Conservation (phyloP, 2,113 vertebrate species). For the Daubentonia madagascariensis region DNA sequence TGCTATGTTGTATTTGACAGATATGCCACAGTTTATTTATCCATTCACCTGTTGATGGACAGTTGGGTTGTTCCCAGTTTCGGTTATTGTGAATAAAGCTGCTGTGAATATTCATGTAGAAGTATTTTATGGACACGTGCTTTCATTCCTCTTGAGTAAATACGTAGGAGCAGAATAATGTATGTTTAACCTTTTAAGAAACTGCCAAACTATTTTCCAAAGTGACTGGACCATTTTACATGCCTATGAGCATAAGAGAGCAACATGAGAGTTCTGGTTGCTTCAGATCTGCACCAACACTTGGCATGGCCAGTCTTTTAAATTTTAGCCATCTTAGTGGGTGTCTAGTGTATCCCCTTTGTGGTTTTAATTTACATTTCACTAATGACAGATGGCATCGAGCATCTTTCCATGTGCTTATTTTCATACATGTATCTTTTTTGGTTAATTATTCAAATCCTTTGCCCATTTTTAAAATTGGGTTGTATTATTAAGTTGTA, state of each 20-base stretch:
- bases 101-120: not conserved
- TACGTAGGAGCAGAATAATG: not conserved
- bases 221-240: not conserved
- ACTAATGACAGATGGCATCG: not conserved
- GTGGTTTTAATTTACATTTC: not conserved
- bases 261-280: fast-evolving
- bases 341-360: not conserved
- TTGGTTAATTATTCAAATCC: not conserved
- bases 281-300: not conserved
- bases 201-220: not conserved
- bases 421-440: not conserved
- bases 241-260: fast-evolving
- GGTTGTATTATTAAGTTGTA: not conserved
- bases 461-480: not conserved
- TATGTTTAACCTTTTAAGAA: not conserved
- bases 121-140: not conserved
- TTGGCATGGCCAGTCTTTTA: not conserved
- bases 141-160: not conserved
- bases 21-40: not conserved
- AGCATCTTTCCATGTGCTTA: not conserved
- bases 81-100: not conserved
- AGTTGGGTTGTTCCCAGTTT: not conserved
- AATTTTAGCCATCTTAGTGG: not conserved
- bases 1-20: too few relatives aligned
- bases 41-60: not conserved